Evolutionary conservation across 2,888 invertebrate species (phyloP).

Genomic region (Piscicola geometra): DNA sequence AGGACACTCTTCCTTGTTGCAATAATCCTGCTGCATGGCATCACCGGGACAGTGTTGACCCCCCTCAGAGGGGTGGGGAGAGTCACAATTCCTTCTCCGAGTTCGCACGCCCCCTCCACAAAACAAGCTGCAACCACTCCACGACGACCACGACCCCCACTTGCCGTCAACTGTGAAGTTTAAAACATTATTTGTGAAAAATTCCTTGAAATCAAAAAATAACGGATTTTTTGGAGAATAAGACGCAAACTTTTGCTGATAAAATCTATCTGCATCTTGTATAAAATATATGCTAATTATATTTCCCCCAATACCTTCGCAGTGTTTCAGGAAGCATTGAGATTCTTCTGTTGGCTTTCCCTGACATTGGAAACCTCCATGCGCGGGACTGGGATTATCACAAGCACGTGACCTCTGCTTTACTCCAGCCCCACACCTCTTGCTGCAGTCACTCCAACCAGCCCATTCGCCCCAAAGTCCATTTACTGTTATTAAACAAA

Average conservation of each 20-base stretch:
- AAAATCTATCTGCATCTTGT: background rate
- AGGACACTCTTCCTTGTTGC: constrained; percentile 52
- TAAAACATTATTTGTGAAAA: no score
- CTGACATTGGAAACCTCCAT: constrained; percentile 56
- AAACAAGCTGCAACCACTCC: constrained; percentile 60
- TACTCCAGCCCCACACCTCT: constrained; percentile 59
- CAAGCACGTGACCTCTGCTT: constrained; percentile 56
- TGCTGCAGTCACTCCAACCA: constrained; percentile 61
- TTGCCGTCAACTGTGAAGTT: constrained; percentile 50
- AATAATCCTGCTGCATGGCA: constrained; percentile 49
- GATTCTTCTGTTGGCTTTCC: constrained; percentile 55
- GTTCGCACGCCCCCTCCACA: constrained; percentile 60
- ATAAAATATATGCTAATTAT: background rate
- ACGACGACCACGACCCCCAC: constrained; percentile 61
- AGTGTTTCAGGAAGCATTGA: constrained; percentile 55
- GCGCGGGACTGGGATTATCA: constrained; percentile 54
- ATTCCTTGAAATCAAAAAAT: no score
- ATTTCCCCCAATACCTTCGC: constrained; percentile 49
- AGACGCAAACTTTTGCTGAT: no score
- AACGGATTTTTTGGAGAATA: no score
- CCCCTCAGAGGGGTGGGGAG: constrained; percentile 52
- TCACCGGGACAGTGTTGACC: constrained; percentile 51
- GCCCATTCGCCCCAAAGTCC: constrained; percentile 61
- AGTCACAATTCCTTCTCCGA: constrained; percentile 59
- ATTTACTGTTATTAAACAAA: constrained; percentile 49